Evolutionary conservation across 2,797 vertebrate genomes (phyloP).

Genomic region (Coccyzus lansbergi): DNA sequence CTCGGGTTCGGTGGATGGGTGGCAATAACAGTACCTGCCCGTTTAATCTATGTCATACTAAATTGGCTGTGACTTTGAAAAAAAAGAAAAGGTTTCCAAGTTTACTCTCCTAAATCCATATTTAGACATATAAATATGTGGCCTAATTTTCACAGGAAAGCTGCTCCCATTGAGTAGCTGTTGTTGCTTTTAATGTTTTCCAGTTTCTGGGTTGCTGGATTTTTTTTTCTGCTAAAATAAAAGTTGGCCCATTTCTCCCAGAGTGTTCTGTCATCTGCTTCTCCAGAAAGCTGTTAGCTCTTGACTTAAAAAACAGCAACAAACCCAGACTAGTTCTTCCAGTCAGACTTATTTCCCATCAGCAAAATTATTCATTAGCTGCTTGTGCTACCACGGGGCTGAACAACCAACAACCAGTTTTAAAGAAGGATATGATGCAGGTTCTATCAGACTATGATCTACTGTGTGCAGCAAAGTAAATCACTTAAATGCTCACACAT

Average conservation of each 20-base stretch:
- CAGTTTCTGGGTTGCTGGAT: not conserved
- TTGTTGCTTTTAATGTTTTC: conserved; percentile 31
- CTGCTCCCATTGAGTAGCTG: not conserved
- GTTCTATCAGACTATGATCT: conserved; percentile 6
- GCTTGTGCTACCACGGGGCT: not conserved
- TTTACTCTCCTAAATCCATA: conserved; percentile 23
- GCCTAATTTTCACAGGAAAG: conserved; percentile 43
- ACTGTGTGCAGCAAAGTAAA: conserved; percentile 56
- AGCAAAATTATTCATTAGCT: conserved; percentile 31
- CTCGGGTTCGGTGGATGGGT: conserved; percentile 9
- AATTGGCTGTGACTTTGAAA: not conserved
- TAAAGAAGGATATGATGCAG: not conserved
- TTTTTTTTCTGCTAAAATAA: conserved; percentile 2
- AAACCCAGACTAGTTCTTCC: conserved; percentile 2
- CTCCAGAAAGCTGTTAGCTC: conserved; percentile 27
- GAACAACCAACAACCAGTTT: not conserved
- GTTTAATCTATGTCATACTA: conserved; percentile 35
- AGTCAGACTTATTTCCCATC: conserved; percentile 16
- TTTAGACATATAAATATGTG: conserved; percentile 13
- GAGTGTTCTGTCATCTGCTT: not conserved
- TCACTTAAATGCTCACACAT: conserved; percentile 64
- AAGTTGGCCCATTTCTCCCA: not conserved
- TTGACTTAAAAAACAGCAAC: conserved; percentile 17
- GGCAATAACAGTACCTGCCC: conserved; percentile 27
- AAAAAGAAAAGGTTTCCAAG: conserved; percentile 4